phyloP scores from a whole-genome alignment of 2,797 vertebrate genomes.

The Syndactyla subalaris region DNA sequence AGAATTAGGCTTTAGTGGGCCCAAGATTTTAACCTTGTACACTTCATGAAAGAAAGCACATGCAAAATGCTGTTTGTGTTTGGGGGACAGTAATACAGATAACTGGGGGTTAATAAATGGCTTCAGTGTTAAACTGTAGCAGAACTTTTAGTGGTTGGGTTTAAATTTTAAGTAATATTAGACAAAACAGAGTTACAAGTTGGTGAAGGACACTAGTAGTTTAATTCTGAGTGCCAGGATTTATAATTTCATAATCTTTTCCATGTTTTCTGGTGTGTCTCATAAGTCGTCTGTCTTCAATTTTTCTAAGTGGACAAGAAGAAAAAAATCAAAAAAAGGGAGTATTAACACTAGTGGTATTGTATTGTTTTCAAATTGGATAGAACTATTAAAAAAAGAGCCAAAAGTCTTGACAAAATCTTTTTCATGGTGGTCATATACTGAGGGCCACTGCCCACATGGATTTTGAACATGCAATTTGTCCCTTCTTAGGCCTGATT shows the following conservation, averaged over 20 bases:
- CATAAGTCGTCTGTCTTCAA: not conserved
- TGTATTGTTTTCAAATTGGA: not conserved
- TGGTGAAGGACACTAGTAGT: not conserved
- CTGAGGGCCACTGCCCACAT: not conserved
- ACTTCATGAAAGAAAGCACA: not conserved
- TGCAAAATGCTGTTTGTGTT: not conserved
- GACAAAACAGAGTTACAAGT: not conserved
- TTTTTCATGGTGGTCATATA: not conserved
- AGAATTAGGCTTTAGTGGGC: not conserved
- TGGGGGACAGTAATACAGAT: not conserved
- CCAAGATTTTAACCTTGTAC: not conserved
- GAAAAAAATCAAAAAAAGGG: not conserved
- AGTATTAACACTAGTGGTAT: not conserved
- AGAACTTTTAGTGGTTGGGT: not conserved
- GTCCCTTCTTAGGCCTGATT: not conserved
- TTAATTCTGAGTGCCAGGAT: not conserved
- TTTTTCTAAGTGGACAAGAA: not conserved
- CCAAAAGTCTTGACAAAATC: not conserved
- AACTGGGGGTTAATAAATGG: not conserved
- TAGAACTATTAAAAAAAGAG: not conserved
- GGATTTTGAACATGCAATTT: not conserved
- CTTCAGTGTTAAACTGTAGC: not conserved
- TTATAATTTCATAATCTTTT: not conserved
- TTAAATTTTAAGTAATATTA: not conserved
- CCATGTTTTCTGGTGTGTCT: not conserved